phyloP scores from a whole-genome alignment of 2,888 invertebrate genomes.

The Thera britannica region DNA sequence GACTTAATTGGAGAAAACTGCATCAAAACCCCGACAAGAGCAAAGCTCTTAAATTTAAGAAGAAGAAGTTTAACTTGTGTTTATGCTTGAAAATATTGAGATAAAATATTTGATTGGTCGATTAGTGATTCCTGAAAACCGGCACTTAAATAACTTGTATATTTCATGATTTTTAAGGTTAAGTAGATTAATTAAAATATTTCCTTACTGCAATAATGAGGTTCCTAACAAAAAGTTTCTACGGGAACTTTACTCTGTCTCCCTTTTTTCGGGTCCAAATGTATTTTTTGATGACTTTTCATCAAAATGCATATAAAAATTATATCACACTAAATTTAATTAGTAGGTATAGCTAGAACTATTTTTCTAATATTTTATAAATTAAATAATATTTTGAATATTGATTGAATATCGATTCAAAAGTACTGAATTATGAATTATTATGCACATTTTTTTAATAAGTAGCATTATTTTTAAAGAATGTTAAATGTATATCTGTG shows the following conservation, averaged over 20 bases:
- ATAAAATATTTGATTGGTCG: too few relatives aligned
- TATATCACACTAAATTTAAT: background rate
- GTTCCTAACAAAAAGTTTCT: slow-evolving; percentile 18
- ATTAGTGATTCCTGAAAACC: too few relatives aligned
- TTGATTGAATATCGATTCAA: background rate
- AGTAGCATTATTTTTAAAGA: slow-evolving; percentile 9
- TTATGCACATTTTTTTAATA: slow-evolving; percentile 8
- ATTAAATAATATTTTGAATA: background rate
- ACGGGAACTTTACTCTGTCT: background rate
- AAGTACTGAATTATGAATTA: slow-evolving; percentile 27
- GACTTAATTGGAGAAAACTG: too few relatives aligned
- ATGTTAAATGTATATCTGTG: slow-evolving; percentile 6
- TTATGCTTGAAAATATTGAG: too few relatives aligned
- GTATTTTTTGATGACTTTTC: background rate
- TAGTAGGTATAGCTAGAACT: background rate
- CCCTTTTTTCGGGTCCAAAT: background rate
- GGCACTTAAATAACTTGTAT: background rate
- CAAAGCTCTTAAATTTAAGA: too few relatives aligned
- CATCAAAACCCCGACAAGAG: too few relatives aligned
- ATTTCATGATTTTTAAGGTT: background rate
- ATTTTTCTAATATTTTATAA: background rate
- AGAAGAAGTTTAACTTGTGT: too few relatives aligned
- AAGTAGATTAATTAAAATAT: slow-evolving; percentile 5
- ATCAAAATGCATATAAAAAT: background rate
- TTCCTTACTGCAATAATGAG: background rate